Evolutionary conservation across 2,888 invertebrate species (phyloP).

Genomic region (Xanthia togata): DNA sequence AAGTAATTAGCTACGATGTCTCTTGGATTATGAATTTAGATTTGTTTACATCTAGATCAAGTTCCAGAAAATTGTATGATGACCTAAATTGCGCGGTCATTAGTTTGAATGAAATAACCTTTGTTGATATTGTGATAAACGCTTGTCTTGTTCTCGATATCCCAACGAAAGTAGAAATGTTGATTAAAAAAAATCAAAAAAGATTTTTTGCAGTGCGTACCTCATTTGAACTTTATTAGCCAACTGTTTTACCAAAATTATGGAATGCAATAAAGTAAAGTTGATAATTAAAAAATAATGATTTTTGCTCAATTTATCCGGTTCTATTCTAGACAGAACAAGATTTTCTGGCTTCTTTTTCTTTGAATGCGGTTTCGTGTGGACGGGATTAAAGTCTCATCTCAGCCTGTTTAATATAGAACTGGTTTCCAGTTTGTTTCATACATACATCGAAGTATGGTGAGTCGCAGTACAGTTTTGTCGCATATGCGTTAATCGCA

Average conservation of each 20-base stretch:
- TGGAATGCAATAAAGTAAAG: too few relatives aligned
- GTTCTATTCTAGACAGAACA: neutral
- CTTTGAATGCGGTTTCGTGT: neutral
- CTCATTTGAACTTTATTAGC: neutral
- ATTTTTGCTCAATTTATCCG: neutral
- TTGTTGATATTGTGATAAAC: constrained; percentile 25
- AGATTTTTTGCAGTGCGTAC: neutral
- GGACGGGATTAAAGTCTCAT: neutral
- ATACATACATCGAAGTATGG: too few relatives aligned
- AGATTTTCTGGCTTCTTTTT: neutral
- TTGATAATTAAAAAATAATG: neutral
- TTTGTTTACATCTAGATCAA: constrained; percentile 39
- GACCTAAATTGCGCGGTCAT: constrained; percentile 41
- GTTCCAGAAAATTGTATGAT: constrained; percentile 27
- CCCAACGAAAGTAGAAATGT: neutral
- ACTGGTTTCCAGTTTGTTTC: neutral
- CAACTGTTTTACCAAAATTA: too few relatives aligned
- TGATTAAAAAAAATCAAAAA: neutral
- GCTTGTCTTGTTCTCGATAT: neutral
- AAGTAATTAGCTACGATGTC: constrained; percentile 17
- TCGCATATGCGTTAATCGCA: too few relatives aligned
- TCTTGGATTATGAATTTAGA: constrained; percentile 29
- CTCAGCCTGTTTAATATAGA: neutral
- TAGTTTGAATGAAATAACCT: constrained; percentile 18
- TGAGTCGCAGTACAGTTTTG: too few relatives aligned